Evolutionary conservation across 1,140 invertebrate genomes (phyloP).

Genomic region (Solenopsis invicta): DNA sequence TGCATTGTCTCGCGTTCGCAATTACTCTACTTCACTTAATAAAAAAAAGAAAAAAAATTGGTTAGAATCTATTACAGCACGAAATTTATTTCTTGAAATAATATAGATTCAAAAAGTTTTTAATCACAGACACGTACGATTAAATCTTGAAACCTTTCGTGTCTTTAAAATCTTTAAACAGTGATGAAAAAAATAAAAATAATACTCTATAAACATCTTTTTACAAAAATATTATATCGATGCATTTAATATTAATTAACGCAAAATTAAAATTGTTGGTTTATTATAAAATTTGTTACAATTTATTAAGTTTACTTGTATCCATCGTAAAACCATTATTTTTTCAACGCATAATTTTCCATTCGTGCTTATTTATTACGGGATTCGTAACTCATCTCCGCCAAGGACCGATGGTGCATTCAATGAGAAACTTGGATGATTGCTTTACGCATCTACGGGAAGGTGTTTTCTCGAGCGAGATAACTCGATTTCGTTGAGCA

Average conservation of each 20-base stretch:
- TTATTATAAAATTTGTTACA: background rate
- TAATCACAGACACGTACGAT: background rate
- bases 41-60: background rate
- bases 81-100: constrained; percentile 3
- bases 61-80: background rate
- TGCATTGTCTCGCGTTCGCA: background rate
- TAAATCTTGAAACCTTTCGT: background rate
- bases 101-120: background rate
- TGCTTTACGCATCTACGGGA: constrained; percentile 11
- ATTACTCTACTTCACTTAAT: background rate
- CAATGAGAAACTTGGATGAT: constrained; percentile 12
- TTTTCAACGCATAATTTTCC: constrained; percentile 11
- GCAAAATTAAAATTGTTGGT: background rate
- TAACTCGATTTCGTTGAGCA: constrained; percentile 33
- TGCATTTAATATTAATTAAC: background rate
- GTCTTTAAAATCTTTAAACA: background rate
- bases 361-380: background rate
- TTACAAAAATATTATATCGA: background rate
- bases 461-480: constrained; percentile 35
- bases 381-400: background rate
- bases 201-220: background rate
- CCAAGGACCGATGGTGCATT: constrained; percentile 17
- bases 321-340: background rate
- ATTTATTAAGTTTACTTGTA: background rate
- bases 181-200: background rate